Evolutionary conservation across 2,888 invertebrate species (phyloP), one percentile per base, ranked within the genome.

Genomic region (Cephus pygmeus): DNA sequence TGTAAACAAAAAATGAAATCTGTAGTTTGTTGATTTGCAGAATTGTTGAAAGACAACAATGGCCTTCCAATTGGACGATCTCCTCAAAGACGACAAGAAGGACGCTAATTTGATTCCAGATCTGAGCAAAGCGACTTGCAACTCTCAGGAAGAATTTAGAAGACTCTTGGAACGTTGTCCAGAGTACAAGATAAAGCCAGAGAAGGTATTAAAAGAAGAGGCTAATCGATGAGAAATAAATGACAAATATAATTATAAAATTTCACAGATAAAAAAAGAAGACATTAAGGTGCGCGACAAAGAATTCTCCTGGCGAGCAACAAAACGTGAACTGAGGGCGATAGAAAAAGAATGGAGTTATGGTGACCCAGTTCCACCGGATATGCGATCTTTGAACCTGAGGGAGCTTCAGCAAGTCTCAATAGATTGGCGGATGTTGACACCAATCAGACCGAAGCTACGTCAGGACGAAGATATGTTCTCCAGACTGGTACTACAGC

Each of bases 351-450:
- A 94, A 86, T 92, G 94, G 85, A 95, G 94, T 73, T 95, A 95
- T 85, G 94, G 95, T 85, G 95, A 98, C 92, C 97, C 98, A 0
- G 93, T 97, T 82, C 97, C 98, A 3, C 92, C 93, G 0, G 97
- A 97, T 90, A 97, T 98, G 97, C 94, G 93, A 85, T 93, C 93
- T 12, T 92, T 96, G 71, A 94, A 95, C 87, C 93, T 97, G 85
- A 94, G 94, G 75, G 97, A 98, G 86, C 92, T 98, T 75, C 96
- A 96, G 86, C 93, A 95, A 12, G 97, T 98, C 31, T 95, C 96
- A 69, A 98, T 98, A 81, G 97, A 97, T 89, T 98, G 98, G 98
- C 95, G 96, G 91, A 98, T 98, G 98, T 92, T 98, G 78, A 98
- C 98, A 23, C 95, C 96, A n/a, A 91, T 96, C 36, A 93, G 97